Percentiles rank a stretch among this genome's conserved stretches.
These are phyloP conservation scores for Drosophila nannoptera DNA, from an alignment of 1,140 invertebrate species.

Conservation along the genomic window DNA sequence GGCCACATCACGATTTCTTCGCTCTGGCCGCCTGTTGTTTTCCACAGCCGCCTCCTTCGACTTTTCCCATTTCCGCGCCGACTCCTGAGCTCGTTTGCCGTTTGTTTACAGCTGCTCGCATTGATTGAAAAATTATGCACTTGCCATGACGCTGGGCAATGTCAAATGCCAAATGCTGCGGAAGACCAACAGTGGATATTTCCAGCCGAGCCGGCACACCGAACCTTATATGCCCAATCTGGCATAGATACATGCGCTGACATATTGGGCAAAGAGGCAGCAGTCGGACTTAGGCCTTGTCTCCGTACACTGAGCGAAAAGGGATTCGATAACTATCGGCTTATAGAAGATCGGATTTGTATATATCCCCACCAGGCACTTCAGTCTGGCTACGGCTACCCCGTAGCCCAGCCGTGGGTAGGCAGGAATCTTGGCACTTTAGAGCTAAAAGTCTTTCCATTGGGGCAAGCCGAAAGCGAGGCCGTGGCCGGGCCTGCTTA, in stretches of 20 bases:
- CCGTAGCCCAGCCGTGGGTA: constrained; percentile 32
- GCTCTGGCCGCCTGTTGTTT: constrained; percentile 33
- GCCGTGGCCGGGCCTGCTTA: constrained; percentile 49
- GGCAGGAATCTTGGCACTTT: constrained; percentile 65
- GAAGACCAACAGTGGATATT: constrained; percentile 37
- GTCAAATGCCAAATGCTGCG: constrained; percentile 62
- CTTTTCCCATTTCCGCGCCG: constrained; percentile 34
- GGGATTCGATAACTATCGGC: too few relatives aligned
- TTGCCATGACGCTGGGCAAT: constrained; percentile 73
- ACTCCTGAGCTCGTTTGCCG: constrained; percentile 26
- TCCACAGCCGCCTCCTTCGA: constrained; percentile 1
- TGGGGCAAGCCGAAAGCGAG: constrained; percentile 62
- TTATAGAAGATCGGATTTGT: not conserved
- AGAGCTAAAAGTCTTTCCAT: constrained; percentile 56
- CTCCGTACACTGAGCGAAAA: not conserved
- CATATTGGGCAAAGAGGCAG: constrained; percentile 2
- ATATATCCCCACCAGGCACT: not conserved
- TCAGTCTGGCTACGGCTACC: not conserved
- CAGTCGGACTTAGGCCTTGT: too few relatives aligned
- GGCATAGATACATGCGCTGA: constrained; percentile 35
- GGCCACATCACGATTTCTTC: constrained; percentile 43
- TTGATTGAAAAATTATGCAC: constrained; percentile 78
- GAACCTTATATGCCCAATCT: constrained; percentile 46
- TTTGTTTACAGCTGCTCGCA: constrained; percentile 74
- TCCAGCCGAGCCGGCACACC: constrained; percentile 15